Percentiles rank a stretch among this genome's conserved stretches.
These are phyloP conservation scores for Harpalus rufipes DNA, from an alignment of 2,888 invertebrate genomes.

Conservation along the genomic window DNA sequence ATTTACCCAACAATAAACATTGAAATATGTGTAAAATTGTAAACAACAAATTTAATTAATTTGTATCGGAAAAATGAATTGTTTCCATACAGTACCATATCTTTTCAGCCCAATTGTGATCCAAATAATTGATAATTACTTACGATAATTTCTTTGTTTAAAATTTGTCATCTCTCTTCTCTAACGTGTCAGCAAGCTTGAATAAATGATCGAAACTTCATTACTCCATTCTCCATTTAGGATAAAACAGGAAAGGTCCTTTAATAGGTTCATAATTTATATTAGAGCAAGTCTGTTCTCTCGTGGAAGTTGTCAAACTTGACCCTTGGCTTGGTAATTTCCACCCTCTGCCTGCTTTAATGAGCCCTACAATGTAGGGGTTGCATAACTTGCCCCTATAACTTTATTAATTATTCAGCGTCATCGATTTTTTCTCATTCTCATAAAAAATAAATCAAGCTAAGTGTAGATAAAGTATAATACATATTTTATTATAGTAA, in stretches of 20 bases:
- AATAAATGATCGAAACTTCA: conserved; percentile 46
- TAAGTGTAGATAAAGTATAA: conserved; percentile 12
- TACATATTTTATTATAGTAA: not conserved
- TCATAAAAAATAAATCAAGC: conserved; percentile 40
- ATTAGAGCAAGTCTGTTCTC: conserved; percentile 7
- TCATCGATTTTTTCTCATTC: not conserved
- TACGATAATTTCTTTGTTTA: conserved; percentile 16
- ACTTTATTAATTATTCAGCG: conserved; percentile 15
- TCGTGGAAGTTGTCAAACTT: conserved; percentile 32
- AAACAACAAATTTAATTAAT: not conserved
- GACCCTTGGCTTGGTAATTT: conserved; percentile 4
- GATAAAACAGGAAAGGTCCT: conserved; percentile 5
- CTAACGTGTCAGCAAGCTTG: conserved; percentile 21
- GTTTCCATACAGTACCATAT: not conserved
- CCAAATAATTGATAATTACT: conserved; percentile 1
- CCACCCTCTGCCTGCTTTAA: not conserved
- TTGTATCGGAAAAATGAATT: not conserved
- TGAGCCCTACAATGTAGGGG: conserved; percentile 18
- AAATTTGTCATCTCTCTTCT: not conserved
- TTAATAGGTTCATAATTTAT: conserved; percentile 29
- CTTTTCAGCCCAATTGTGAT: not conserved
- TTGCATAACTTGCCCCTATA: conserved; percentile 23
- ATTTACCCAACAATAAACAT: not conserved
- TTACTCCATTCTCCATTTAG: not conserved
- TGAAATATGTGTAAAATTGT: not conserved